Conservation (phyloP, 2,888 invertebrate species). For the Temnothorax ravouxi region DNA sequence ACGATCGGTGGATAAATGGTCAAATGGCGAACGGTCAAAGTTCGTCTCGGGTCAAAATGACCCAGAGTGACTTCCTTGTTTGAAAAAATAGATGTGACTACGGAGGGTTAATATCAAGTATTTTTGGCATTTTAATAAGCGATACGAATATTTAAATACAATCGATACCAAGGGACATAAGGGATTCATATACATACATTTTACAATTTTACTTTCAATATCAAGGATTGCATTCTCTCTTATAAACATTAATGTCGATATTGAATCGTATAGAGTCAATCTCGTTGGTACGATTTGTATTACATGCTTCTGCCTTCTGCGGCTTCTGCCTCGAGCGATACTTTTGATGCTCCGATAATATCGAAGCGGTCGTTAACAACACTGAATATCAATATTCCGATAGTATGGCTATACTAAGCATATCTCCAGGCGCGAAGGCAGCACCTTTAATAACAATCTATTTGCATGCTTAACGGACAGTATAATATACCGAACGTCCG, state of each 20-base stretch:
- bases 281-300: neutral
- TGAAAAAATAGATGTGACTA: too few species aligned
- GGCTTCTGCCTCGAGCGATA: neutral
- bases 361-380: constrained; percentile 4
- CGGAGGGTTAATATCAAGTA: neutral
- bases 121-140: neutral
- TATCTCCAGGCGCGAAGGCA: neutral
- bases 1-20: too few species aligned
- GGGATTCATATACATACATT: constrained; percentile 1
- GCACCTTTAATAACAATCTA: constrained; percentile 15
- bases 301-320: neutral
- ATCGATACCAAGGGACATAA: neutral
- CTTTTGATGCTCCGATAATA: constrained; percentile 31
- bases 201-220: constrained; percentile 27
- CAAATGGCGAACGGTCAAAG: too few species aligned
- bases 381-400: constrained; percentile 1
- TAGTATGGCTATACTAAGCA: neutral
- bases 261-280: constrained; percentile 19
- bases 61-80: too few species aligned
- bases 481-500: neutral
- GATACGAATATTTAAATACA: neutral
- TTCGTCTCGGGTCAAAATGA: too few species aligned
- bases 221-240: neutral
- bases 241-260: constrained; percentile 33
- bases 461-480: neutral